Base-by-base conservation (phyloP, 2,888 invertebrate genomes). In the Volucella inflata region DNA sequence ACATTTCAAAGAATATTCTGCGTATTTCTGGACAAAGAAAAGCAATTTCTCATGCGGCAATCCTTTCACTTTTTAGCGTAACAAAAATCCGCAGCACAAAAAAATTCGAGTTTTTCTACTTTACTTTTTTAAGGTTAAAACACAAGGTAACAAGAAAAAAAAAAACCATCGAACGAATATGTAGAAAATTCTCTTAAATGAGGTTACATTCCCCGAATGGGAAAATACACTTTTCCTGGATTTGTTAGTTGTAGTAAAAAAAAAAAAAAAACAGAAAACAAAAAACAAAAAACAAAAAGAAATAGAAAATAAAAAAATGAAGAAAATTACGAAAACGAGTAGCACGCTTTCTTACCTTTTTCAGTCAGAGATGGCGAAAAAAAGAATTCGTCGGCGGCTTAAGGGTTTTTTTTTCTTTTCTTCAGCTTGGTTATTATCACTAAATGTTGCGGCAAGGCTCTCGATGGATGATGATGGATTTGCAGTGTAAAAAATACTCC, bases 391-490 rank as follows among this genome's bases (percentile, higher is more conserved):
- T 85, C 81, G 85, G 81, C 71, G 30, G 30, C 30, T 30, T 85
- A 76, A 81, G 81, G 57, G 72, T 72, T 85, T 85, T 65, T 60
- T 62, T 75, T 84, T 83, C 76, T 78, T 72, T 79, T 71, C 64
- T 64, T 72, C 79, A 79, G 79, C 79, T 77, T 76, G 76, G 71
- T 85, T 80, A 84, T 88, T 88, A 88, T 88, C 88, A 88, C 88
- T 88, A 82, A 83, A 80, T 80, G 87, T 88, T 88, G 75, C 88
- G 87, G 87, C 88, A 88, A 88, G 88, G 88, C 88, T 87, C 88
- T 87, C 81, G 85, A 85, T 85, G 85, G 80, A 80, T 80, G 85
- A 83, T 83, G 83, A 81, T 85, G 76, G 77, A 72, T 85, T 85
- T 76, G 76, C 65, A 74, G 81, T 87, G 77, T 87, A 84, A 81